Percentiles rank a stretch among this genome's conserved stretches.
Evolutionary conservation across 1,140 invertebrate genomes (phyloP).

Genomic region (Proales similis): DNA sequence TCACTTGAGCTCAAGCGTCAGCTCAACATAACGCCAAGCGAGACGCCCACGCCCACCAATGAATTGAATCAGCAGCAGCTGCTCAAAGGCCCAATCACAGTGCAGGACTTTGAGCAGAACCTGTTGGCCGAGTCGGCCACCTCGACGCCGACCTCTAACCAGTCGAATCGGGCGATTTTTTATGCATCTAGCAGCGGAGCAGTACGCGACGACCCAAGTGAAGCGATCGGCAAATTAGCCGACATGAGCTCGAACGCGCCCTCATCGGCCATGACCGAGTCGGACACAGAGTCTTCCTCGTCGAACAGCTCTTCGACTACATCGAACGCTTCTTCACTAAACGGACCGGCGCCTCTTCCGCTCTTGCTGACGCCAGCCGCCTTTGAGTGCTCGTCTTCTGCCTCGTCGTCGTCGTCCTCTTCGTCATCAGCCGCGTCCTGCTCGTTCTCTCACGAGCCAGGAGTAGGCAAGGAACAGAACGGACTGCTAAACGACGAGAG

Average conservation of each 20-base stretch:
- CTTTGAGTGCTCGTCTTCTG: conserved; percentile 27
- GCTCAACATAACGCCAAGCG: conserved; percentile 26
- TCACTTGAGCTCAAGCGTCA: conserved; percentile 28
- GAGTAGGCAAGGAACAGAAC: no score
- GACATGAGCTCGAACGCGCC: conserved; percentile 6
- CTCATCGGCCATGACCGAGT: conserved; percentile 9
- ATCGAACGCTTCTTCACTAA: conserved; percentile 14
- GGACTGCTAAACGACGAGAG: no score
- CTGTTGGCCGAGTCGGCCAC: background rate
- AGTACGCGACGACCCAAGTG: background rate
- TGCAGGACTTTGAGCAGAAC: conserved; percentile 34
- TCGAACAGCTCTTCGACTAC: no score
- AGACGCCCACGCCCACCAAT: conserved; percentile 22
- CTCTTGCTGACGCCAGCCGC: conserved; percentile 19
- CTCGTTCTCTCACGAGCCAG: no score
- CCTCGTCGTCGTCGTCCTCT: conserved; percentile 24
- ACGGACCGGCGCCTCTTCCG: conserved; percentile 17
- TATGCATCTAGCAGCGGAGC: background rate
- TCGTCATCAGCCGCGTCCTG: no score
- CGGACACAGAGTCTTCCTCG: conserved; percentile 34
- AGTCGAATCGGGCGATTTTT: no score
- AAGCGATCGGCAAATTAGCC: background rate
- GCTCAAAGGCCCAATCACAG: conserved; percentile 4
- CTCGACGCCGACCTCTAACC: background rate
- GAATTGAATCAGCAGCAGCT: conserved; percentile 16